Evolutionary conservation across 2,888 invertebrate genomes (phyloP).

Genomic region (Machimus atricapillus): DNA sequence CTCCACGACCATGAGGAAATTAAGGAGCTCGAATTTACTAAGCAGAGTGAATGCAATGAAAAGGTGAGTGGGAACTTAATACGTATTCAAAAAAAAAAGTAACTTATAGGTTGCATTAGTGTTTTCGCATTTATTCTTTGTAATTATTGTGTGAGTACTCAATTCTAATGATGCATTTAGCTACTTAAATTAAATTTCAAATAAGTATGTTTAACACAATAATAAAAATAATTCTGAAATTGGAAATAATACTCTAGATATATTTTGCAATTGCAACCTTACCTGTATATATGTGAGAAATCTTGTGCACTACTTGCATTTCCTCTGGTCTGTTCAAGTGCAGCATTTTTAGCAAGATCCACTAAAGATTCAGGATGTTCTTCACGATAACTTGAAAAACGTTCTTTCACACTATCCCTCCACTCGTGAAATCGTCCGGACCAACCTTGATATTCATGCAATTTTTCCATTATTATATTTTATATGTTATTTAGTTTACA

Average conservation of each 20-base stretch:
- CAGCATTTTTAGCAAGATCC: conserved; percentile 62
- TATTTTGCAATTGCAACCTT: conserved; percentile 48
- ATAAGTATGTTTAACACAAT: neutral
- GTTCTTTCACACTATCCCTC: conserved; percentile 71
- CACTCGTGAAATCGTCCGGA: conserved; percentile 74
- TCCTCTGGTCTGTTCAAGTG: conserved; percentile 56
- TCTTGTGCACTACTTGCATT: conserved; percentile 62
- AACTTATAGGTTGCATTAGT: neutral
- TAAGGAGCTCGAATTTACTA: neutral
- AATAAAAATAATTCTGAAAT: neutral
- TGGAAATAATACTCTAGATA: neutral
- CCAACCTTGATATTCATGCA: conserved; percentile 80
- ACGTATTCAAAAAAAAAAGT: neutral
- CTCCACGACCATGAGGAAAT: too few relatives aligned
- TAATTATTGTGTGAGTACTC: too few relatives aligned
- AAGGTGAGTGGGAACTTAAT: neutral
- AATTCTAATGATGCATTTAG: too few relatives aligned
- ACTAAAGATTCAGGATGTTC: conserved; percentile 66
- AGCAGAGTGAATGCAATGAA: neutral
- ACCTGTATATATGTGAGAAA: conserved; percentile 75
- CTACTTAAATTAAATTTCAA: too few relatives aligned
- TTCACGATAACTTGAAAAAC: conserved; percentile 70
- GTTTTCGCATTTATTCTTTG: neutral
- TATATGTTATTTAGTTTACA: neutral
- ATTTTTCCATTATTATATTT: conserved; percentile 69